Percentiles rank a stretch among this genome's conserved stretches.
These are phyloP conservation scores for Paguma larvata DNA, from an alignment of 2,797 vertebrate species.

Conservation along the genomic window DNA sequence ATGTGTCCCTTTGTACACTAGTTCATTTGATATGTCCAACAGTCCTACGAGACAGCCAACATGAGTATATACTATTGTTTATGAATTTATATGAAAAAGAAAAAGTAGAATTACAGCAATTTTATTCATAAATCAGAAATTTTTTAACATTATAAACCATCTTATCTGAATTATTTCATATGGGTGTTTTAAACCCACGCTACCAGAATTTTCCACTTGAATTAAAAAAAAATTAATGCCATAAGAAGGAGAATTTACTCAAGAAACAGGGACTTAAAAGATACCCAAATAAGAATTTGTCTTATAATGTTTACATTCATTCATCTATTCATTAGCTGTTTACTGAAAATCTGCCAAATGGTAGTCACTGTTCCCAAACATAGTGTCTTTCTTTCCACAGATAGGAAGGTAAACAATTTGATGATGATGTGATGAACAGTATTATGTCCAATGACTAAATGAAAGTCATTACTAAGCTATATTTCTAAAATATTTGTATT, in stretches of 20 bases:
- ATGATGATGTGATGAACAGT: neutral
- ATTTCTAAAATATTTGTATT: constrained; percentile 32
- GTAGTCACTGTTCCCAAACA: neutral
- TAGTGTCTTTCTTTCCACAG: neutral
- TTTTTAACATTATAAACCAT: neutral
- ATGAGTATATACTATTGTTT: neutral
- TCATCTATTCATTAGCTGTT: neutral
- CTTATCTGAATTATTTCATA: constrained; percentile 2
- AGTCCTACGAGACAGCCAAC: neutral
- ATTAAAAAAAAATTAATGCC: neutral
- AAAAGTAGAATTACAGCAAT: constrained; percentile 4
- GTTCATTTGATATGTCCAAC: constrained; percentile 21
- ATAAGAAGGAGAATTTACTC: constrained; percentile 8
- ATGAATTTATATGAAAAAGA: constrained; percentile 6
- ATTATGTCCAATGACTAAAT: neutral
- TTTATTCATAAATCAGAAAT: constrained; percentile 40
- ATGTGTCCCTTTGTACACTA: neutral
- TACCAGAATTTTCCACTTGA: constrained; percentile 33
- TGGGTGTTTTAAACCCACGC: neutral
- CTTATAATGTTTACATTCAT: neutral
- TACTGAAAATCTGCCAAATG: neutral
- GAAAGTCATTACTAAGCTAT: constrained; percentile 8
- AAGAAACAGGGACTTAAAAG: constrained; percentile 35
- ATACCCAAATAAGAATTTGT: neutral
- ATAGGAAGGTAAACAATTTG: neutral